Evolutionary conservation across 2,888 invertebrate genomes (phyloP), one percentile per base, ranked within the genome.

Genomic region (Hedychridium roseum): DNA sequence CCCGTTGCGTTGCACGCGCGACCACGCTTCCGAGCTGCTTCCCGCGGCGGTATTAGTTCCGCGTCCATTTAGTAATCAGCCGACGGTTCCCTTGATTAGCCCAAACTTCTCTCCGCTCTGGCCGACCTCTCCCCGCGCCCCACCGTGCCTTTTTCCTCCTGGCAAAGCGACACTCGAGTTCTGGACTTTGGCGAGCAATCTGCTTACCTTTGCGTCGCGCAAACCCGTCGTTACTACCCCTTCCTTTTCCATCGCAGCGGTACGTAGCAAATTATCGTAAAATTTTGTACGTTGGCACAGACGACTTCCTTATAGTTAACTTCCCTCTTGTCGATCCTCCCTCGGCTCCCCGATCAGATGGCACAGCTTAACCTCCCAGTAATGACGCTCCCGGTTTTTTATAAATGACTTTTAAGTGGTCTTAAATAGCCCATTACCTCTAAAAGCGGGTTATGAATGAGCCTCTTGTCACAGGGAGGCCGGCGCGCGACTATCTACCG

Each of bases 31-130:
- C 26, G 11, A 27, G 27, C 20, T 11, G 11, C 42, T 37, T 36
- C 47, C 34, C 46, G 45, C 38, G n/a, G n/a, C n/a, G 42, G 51
- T 60, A 66, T 62, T 62, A 65, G 61, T 59, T 59, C 46, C 39
- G 35, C 58, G 55, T 58, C 58, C 62, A 58, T 64, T 66, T 62
- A 54, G 59, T 66, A 62, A 66, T 66, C 61, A 57, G 52, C 50
- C 51, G 41, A 30, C 42, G 57, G 52, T 66, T 54, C 55, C 55
- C 54, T 61, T 64, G 65, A 65, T 65, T 63, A 63, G 55, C 48
- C n/a, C 54, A 38, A 61, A 61, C 56, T 53, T 52, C 42, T 35
- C 16, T 37, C 16, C 54, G 23, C 41, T 32, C 26, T 38, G 40
- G 40, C 38, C 31, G 44, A 45, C 40, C 43, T 18, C 9, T 16